phyloP scores from a whole-genome alignment of 2,113 vertebrate genomes.

The Polyodon spathula region DNA sequence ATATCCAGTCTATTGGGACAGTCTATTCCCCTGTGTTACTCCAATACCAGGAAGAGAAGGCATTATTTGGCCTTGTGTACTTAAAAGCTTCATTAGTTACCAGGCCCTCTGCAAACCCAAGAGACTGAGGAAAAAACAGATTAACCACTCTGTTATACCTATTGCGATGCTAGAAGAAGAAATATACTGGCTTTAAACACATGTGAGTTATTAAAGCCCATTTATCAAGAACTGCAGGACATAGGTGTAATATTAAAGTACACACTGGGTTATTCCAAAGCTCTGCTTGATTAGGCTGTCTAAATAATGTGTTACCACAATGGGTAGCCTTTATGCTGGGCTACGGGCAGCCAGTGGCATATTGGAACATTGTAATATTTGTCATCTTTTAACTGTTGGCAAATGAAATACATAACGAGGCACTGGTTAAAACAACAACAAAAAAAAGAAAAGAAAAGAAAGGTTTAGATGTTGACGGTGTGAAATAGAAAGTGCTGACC shows the following conservation, averaged over 20 bases:
- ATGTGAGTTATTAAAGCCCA: neutral
- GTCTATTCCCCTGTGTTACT: neutral
- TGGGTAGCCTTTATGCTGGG: too few relatives aligned
- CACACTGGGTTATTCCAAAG: too few relatives aligned
- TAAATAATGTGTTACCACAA: too few relatives aligned
- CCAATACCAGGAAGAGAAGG: neutral
- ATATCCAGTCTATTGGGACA: neutral
- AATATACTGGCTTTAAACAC: neutral
- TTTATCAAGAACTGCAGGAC: neutral
- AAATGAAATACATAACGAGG: neutral
- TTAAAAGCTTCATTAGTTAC: slow-evolving; percentile 8
- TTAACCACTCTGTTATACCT: neutral
- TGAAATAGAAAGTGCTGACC: neutral
- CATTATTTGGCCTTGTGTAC: neutral
- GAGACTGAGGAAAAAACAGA: neutral
- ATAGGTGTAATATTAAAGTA: neutral
- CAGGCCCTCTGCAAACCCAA: slow-evolving; percentile 2
- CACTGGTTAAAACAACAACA: neutral
- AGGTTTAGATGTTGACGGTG: neutral
- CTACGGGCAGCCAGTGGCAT: neutral
- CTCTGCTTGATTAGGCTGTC: too few relatives aligned
- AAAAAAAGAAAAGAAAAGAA: neutral
- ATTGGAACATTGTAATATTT: neutral
- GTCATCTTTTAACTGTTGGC: neutral
- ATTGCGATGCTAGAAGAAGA: neutral